Evolutionary conservation across 2,113 vertebrate genomes (phyloP).

Genomic region (Cephalopterus ornatus): DNA sequence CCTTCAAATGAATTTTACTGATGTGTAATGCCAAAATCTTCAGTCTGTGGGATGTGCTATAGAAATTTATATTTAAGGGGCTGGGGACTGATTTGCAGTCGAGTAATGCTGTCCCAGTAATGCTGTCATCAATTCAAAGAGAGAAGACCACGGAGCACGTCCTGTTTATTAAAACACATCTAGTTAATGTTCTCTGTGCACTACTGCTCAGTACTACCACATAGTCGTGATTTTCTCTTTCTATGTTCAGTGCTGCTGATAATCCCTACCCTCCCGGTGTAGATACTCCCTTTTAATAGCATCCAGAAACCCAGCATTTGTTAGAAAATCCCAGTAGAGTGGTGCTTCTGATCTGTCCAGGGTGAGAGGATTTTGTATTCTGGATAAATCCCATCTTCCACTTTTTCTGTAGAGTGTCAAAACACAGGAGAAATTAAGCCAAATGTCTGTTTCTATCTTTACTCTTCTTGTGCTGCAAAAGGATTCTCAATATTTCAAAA

Average conservation of each 20-base stretch:
- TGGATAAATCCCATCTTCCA: not conserved
- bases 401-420: not conserved
- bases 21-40: not conserved
- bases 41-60: not conserved
- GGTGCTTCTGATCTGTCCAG: not conserved
- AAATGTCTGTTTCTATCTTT: not conserved
- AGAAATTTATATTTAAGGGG: not conserved
- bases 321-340: not conserved
- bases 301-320: not conserved
- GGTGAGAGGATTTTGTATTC: not conserved
- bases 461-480: not conserved
- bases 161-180: not conserved
- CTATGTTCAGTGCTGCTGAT: not conserved
- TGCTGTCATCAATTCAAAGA: not conserved
- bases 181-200: not conserved
- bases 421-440: not conserved
- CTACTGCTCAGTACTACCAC: not conserved
- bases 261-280: not conserved
- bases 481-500: not conserved
- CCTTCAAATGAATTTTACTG: not conserved
- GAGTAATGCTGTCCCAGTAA: not conserved
- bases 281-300: not conserved
- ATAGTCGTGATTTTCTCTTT: not conserved
- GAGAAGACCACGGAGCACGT: not conserved
- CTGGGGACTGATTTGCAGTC: not conserved